A percentile compares a stretch with the other conserved stretches of the same genome.
phyloP scores from a whole-genome alignment of 2,888 invertebrate species.

The Sceliomorpha sp. region DNA sequence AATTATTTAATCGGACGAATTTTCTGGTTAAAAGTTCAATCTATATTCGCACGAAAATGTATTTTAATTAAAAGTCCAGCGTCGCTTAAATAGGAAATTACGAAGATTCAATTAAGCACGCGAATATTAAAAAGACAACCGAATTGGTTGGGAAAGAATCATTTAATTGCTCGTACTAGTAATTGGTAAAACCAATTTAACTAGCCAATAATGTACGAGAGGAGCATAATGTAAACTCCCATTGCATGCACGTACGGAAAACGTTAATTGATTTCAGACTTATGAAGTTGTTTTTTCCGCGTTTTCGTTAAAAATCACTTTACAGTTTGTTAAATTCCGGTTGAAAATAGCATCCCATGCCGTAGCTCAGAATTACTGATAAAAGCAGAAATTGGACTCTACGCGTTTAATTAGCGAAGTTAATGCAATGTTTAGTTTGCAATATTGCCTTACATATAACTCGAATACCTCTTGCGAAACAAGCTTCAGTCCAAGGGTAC shows the following conservation, averaged over 20 bases:
- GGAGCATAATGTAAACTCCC: too few relatives aligned
- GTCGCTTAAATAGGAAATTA: conserved; percentile 25
- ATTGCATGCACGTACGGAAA: too few relatives aligned
- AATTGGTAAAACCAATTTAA: too few relatives aligned
- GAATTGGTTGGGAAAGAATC: too few relatives aligned
- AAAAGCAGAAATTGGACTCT: background rate
- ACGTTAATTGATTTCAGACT: too few relatives aligned
- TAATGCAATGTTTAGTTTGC: conserved; percentile 16
- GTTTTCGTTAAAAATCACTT: too few relatives aligned
- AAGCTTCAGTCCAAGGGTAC: conserved; percentile 52
- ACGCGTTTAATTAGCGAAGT: conserved; percentile 27
- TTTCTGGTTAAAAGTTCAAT: conserved; percentile 37
- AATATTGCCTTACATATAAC: conserved; percentile 22
- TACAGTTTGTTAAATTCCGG: background rate
- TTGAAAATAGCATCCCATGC: background rate
- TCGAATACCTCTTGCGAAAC: conserved; percentile 44
- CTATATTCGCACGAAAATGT: conserved; percentile 41
- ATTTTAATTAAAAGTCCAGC: conserved; percentile 45
- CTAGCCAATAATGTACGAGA: too few relatives aligned
- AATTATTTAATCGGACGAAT: conserved; percentile 50
- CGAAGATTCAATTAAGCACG: too few relatives aligned
- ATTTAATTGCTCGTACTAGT: too few relatives aligned
- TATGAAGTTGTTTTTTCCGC: too few relatives aligned
- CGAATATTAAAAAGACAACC: too few relatives aligned
- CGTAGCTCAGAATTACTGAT: background rate